Evolutionary conservation across 2,113 vertebrate species (phyloP).

Genomic region (Taxidea taxus): DNA sequence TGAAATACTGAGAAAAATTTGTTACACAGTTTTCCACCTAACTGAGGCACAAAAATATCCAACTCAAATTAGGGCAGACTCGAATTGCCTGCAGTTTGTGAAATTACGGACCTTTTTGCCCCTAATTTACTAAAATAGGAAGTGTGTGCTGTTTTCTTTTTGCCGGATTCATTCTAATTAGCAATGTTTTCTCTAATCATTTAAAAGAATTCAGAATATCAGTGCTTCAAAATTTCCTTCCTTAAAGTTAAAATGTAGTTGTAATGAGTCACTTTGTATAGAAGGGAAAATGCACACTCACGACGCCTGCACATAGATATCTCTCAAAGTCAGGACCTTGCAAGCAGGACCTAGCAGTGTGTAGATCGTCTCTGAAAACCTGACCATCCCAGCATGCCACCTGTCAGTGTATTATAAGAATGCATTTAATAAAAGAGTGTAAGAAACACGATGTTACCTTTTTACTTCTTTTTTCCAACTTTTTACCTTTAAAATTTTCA

Average conservation of each 20-base stretch:
- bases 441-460: not conserved
- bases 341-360: fast-evolving
- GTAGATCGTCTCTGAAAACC: not conserved
- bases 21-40: not conserved
- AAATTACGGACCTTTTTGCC: not conserved
- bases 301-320: not conserved
- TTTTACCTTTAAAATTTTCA: not conserved
- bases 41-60: not conserved
- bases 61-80: not conserved
- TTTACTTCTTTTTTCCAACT: not conserved
- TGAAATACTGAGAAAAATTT: not conserved
- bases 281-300: not conserved
- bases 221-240: not conserved
- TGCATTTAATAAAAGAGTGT: not conserved
- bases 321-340: not conserved
- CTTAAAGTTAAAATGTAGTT: not conserved
- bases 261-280: not conserved
- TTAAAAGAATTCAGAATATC: not conserved
- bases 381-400: not conserved
- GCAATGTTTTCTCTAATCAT: not conserved
- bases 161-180: not conserved
- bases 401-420: not conserved
- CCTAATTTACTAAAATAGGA: not conserved
- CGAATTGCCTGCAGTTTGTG: not conserved
- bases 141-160: not conserved